These are phyloP conservation scores for Rhea pennata DNA, from an alignment of 2,113 vertebrate genomes.

Conservation along the genomic window DNA sequence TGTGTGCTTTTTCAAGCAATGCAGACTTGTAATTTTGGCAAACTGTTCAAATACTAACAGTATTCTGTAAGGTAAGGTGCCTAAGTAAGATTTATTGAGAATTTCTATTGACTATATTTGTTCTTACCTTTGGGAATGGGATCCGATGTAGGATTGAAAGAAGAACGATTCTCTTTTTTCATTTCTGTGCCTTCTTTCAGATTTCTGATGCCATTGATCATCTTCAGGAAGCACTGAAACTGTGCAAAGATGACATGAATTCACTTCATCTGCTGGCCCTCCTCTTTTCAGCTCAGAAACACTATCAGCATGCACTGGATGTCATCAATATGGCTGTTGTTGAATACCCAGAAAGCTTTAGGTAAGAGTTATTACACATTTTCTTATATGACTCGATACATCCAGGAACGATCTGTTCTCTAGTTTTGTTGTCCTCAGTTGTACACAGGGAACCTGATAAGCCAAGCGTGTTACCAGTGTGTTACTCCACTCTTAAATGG, in stretches of 20 bases:
- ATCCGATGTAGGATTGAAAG: background rate
- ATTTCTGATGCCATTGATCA: conserved; percentile 90
- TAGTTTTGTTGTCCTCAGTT: background rate
- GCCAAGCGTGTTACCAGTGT: background rate
- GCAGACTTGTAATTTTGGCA: conserved; percentile 15
- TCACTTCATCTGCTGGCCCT: conserved; percentile 93
- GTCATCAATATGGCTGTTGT: conserved; percentile 87
- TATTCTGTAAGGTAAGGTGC: background rate
- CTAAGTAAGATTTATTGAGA: background rate
- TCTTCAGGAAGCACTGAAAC: conserved; percentile 85
- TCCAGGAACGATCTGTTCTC: background rate
- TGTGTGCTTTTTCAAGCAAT: background rate
- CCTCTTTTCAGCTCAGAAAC: conserved; percentile 95
- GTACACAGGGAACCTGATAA: background rate
- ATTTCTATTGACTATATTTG: background rate
- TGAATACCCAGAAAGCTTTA: conserved; percentile 94
- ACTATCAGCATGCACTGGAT: conserved; percentile 90
- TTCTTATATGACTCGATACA: background rate
- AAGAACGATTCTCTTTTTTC: background rate
- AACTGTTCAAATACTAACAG: background rate
- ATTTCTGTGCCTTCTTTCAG: conserved; percentile 66
- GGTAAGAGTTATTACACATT: conserved; percentile 75
- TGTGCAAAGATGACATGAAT: conserved; percentile 85
- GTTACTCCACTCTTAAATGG: background rate
- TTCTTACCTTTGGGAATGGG: background rate